phyloP scores from a whole-genome alignment of 2,888 invertebrate species.

The Junonia oenone region DNA sequence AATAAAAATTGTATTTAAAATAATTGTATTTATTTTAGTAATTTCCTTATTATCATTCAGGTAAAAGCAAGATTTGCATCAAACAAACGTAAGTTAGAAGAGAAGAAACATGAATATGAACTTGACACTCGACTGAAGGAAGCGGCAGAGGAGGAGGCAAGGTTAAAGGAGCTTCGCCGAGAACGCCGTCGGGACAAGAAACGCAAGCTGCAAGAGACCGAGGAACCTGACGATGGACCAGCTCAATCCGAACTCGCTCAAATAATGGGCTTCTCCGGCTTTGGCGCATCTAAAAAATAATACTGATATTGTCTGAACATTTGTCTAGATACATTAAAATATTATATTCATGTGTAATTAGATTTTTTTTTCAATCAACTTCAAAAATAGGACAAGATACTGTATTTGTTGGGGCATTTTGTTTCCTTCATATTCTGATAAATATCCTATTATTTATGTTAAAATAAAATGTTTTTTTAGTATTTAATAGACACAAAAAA shows the following conservation, averaged over 20 bases:
- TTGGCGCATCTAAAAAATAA: conserved; percentile 91
- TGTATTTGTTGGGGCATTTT: too few species aligned
- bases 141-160: conserved; percentile 97
- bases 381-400: too few species aligned
- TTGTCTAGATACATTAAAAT: background rate
- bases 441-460: too few species aligned
- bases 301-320: conserved; percentile 8
- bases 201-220: conserved; percentile 86
- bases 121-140: conserved; percentile 93
- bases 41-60: too few species aligned
- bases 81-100: conserved; percentile 96
- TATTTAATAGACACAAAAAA: too few species aligned
- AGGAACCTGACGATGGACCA: conserved; percentile 64
- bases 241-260: conserved; percentile 88
- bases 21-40: too few species aligned
- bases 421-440: too few species aligned
- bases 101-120: conserved; percentile 97
- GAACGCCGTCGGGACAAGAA: conserved; percentile 95
- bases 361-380: too few species aligned
- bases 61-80: conserved; percentile 93
- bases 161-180: conserved; percentile 91
- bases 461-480: too few species aligned
- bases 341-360: background rate
- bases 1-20: too few species aligned
- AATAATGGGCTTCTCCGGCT: conserved; percentile 97